Base-by-base conservation (phyloP, 1,140 invertebrate species). In the Cydia fagiglandana region DNA sequence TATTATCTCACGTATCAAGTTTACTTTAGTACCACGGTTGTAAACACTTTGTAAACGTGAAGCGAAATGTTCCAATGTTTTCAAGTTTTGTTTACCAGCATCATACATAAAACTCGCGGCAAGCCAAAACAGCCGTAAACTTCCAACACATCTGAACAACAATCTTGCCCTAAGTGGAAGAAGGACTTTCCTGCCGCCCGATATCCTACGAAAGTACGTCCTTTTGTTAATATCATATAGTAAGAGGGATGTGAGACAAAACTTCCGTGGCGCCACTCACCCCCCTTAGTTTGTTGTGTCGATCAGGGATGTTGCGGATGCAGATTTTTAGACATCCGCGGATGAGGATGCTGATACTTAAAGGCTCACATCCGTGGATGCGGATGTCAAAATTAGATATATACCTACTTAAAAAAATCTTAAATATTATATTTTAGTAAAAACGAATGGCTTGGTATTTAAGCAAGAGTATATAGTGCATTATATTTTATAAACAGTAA, bases 41-140 rank as follows among this genome's bases (percentile, higher is more conserved):
- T 53, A 53, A 17, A 53, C n/a, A n/a, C 17, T 9, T 2, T 53
- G n/a, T 53, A 53, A 17, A 53, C n/a, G 50, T 53, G 0, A 53
- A 53, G 56, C 17, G 9, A 20, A 61, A 61, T 20, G 53, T 56
- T 17, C 7, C 53, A n/a, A 61, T 61, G 56, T 61, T 61, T 24
- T 38, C 66, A 17, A 45, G 12, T 41, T 70, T 70, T 70, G 20
- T 70, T 38, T 70, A 66, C 66, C 30, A n/a, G 2, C 38, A 15
- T 38, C 9, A 17, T 15, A 34, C 30, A 34, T 34, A 17, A 38
- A n/a, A 34, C 6, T 70, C 66, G n/a, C 34, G 20, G 17, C 66
- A 70, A 17, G 66, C 66, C 30, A 70, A 34, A 70, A 70, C 34
- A 70, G 66, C 10, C 66, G 66, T 41, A 45, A 20, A 70, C 66